A percentile compares a stretch with the other conserved stretches of the same genome.
These are phyloP conservation scores for Macrocentrus cingulum DNA, from an alignment of 1,140 invertebrate genomes.

Conservation along the genomic window DNA sequence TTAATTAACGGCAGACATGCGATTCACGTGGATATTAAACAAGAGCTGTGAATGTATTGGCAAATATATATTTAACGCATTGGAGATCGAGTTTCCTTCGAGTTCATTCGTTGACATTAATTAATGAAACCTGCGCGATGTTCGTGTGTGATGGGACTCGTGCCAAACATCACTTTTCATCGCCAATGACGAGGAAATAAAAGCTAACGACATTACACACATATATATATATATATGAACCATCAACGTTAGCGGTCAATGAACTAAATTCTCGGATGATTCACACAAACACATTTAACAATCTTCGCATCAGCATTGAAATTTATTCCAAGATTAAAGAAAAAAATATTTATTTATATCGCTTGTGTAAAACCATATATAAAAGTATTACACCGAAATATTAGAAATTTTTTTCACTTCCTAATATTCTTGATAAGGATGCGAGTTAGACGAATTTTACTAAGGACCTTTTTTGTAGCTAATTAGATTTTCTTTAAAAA, in stretches of 20 bases:
- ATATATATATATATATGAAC: no score
- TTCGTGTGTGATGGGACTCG: conserved; percentile 3
- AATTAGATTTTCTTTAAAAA: no score
- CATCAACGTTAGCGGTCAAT: conserved; percentile 3
- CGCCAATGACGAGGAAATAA: conserved; percentile 4
- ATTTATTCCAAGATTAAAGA: neutral
- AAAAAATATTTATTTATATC: no score
- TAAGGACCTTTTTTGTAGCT: no score
- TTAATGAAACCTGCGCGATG: neutral
- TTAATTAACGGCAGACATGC: conserved; percentile 12
- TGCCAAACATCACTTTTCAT: conserved; percentile 22
- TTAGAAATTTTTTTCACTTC: no score
- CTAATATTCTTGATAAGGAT: no score
- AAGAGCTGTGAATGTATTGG: neutral
- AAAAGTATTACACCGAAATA: no score
- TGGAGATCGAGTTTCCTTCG: conserved; percentile 6
- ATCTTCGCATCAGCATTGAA: neutral
- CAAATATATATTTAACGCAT: conserved; percentile 1
- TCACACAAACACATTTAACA: neutral
- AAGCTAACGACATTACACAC: neutral
- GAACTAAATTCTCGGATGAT: neutral
- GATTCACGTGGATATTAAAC: neutral
- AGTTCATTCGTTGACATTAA: neutral
- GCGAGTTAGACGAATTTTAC: no score
- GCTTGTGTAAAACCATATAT: no score